phyloP scores from a whole-genome alignment of 2,113 vertebrate species.

The Prionailurus viverrinus region DNA sequence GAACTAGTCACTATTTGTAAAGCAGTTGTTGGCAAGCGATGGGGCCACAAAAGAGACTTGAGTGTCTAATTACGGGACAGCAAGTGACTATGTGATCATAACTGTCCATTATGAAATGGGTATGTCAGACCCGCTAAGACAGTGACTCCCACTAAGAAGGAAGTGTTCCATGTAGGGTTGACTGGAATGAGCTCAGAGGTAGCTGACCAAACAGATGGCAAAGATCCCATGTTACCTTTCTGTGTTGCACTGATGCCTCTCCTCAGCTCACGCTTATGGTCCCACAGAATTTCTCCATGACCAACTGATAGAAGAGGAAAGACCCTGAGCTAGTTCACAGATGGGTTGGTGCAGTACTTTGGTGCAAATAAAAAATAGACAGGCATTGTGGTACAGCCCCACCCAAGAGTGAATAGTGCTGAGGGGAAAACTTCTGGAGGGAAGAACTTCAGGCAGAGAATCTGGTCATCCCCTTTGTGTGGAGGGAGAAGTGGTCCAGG shows the following conservation, averaged over 20 bases:
- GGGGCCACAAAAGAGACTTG: neutral
- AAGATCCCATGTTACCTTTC: neutral
- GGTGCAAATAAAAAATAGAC: neutral
- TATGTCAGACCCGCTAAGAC: neutral
- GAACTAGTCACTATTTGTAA: neutral
- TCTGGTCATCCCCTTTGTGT: neutral
- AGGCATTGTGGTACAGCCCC: neutral
- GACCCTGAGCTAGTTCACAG: neutral
- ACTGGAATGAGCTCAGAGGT: neutral
- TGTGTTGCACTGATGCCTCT: accelerated
- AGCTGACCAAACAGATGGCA: neutral
- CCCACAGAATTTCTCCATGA: neutral
- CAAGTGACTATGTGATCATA: neutral
- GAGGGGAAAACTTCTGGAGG: neutral
- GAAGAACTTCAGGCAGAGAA: neutral
- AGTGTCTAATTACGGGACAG: neutral
- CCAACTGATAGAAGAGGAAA: neutral
- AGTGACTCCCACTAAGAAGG: neutral
- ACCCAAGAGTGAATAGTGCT: neutral
- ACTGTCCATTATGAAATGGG: neutral
- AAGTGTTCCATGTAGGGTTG: neutral
- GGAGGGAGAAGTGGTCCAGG: neutral
- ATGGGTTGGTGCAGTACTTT: neutral
- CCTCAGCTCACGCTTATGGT: neutral
- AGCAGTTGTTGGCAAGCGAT: neutral